Conservation (phyloP, 2,797 vertebrate genomes). For the Thaleichthys pacificus region DNA sequence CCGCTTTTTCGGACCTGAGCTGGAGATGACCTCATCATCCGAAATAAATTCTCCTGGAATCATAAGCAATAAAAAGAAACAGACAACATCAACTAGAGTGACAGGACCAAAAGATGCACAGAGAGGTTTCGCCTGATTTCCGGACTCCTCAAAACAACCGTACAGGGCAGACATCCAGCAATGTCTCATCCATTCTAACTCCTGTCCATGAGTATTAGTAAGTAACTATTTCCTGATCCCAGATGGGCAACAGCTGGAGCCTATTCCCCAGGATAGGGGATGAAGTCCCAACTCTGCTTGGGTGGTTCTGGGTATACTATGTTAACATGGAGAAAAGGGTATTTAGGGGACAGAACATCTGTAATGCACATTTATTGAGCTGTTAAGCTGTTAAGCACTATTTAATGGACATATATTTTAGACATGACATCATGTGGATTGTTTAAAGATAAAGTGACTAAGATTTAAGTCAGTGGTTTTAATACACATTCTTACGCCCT, state of each 20-base stretch:
- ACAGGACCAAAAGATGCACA: neutral
- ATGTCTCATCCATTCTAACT: neutral
- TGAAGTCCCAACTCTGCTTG: neutral
- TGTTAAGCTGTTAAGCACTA: too few relatives aligned
- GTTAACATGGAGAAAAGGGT: neutral
- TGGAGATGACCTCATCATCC: neutral
- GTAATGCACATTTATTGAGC: too few relatives aligned
- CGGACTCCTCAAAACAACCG: neutral
- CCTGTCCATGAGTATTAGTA: neutral
- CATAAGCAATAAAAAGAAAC: neutral
- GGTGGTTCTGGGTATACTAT: neutral
- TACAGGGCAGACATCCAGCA: too few relatives aligned
- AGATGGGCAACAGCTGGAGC: slow-evolving; percentile 3
- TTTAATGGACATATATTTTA: too few relatives aligned
- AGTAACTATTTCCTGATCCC: slow-evolving; percentile 3
- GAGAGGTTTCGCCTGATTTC: neutral
- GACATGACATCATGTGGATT: too few relatives aligned
- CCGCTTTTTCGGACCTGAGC: neutral
- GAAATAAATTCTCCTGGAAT: neutral
- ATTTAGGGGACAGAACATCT: neutral
- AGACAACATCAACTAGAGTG: neutral
- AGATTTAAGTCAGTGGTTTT: too few relatives aligned
- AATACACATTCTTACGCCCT: too few relatives aligned
- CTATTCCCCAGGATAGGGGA: neutral
- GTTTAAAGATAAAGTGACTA: too few relatives aligned